Conservation (phyloP, 2,797 vertebrate species). For the Xyrichtys novacula region DNA sequence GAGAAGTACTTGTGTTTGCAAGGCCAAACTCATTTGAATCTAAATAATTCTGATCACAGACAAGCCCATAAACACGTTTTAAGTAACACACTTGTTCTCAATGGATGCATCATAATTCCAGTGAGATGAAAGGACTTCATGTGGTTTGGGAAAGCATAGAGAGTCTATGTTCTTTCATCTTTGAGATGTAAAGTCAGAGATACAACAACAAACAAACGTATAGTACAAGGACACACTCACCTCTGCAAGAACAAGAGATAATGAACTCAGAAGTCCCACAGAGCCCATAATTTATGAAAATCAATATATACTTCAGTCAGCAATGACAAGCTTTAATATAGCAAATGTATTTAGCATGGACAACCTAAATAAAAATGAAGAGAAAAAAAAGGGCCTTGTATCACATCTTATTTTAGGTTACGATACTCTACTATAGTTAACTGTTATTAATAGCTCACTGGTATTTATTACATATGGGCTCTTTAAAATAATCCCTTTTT, state of each 20-base stretch:
- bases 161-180: slow-evolving; percentile 54
- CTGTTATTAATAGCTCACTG: no score
- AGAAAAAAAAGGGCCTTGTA: not conserved
- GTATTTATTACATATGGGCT: not conserved
- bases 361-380: not conserved
- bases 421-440: no score
- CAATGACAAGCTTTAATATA: not conserved
- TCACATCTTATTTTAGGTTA: not conserved
- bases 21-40: slow-evolving; percentile 52
- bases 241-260: slow-evolving; percentile 20
- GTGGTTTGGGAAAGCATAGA: slow-evolving; percentile 37
- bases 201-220: slow-evolving; percentile 37
- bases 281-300: slow-evolving; percentile 24
- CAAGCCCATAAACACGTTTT: slow-evolving; percentile 46
- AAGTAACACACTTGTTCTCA: slow-evolving; percentile 53
- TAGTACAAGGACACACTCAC: slow-evolving; percentile 1
- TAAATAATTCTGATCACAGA: slow-evolving; percentile 60
- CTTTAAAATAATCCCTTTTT: not conserved
- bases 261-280: slow-evolving; percentile 4
- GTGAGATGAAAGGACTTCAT: slow-evolving; percentile 61
- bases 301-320: slow-evolving; percentile 3
- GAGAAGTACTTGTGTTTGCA: slow-evolving; percentile 23
- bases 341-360: slow-evolving; percentile 19
- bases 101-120: slow-evolving; percentile 40
- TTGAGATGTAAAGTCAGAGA: slow-evolving; percentile 30